Percentiles rank a stretch among this genome's conserved stretches.
Conservation (phyloP, 2,113 vertebrate species). For the Coptodon bakossiorum region DNA sequence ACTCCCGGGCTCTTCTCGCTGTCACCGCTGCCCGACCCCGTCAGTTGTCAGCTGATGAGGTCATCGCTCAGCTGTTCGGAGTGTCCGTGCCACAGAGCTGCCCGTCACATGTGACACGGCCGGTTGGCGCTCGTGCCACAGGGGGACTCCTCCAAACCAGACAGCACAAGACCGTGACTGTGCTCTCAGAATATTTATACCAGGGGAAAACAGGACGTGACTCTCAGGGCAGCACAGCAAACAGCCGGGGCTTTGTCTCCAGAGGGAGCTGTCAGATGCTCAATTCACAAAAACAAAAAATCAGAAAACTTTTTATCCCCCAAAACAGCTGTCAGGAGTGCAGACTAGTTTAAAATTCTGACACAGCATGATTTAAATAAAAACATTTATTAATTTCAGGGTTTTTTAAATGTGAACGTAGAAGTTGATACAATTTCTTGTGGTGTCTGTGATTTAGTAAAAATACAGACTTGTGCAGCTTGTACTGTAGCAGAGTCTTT, state of each 20-base stretch:
- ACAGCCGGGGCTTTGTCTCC: neutral
- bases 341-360: rapidly evolving
- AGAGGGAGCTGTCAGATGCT: neutral
- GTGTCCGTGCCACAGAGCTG: conserved; percentile 7
- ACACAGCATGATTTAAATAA: neutral
- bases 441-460: too few relatives aligned
- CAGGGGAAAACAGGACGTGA: neutral
- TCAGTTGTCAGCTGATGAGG: conserved; percentile 46
- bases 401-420: neutral
- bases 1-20: neutral
- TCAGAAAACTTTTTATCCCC: rapidly evolving
- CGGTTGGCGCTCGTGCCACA: neutral
- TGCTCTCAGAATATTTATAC: neutral
- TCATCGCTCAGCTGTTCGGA: conserved; percentile 55
- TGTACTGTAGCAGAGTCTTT: neutral
- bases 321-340: rapidly evolving
- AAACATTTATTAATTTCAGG: neutral
- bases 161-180: conserved; percentile 10
- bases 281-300: neutral
- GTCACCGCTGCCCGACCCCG: neutral
- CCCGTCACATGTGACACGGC: neutral
- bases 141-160: neutral
- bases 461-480: too few relatives aligned
- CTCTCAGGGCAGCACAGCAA: neutral
- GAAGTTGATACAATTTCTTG: too few relatives aligned